phyloP scores from a whole-genome alignment of 2,113 vertebrate species.

The Brachirus orientalis region DNA sequence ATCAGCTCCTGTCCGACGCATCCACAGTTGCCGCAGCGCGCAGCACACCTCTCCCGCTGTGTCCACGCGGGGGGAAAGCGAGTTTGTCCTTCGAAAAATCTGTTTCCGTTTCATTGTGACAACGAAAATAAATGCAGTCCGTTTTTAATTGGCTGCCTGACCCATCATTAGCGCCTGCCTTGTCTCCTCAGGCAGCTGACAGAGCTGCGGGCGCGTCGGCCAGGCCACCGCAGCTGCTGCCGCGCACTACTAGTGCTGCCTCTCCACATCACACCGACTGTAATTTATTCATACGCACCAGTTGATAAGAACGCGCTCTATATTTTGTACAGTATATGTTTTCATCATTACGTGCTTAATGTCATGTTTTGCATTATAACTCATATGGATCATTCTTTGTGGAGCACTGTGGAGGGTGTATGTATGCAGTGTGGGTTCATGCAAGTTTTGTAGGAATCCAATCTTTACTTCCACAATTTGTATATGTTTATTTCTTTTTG shows the following conservation, averaged over 20 bases:
- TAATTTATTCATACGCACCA: background rate
- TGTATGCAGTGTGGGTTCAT: slow-evolving; percentile 15
- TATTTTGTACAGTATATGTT: background rate
- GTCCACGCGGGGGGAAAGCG: slow-evolving; percentile 9
- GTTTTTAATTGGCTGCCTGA: slow-evolving; percentile 45
- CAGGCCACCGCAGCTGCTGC: background rate
- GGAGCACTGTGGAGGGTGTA: background rate
- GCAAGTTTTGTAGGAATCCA: slow-evolving; percentile 43
- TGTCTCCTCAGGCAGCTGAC: slow-evolving; percentile 17
- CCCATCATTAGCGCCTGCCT: slow-evolving; percentile 24
- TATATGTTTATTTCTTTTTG: slow-evolving; percentile 1
- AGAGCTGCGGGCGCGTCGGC: slow-evolving; percentile 4
- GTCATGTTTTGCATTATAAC: background rate
- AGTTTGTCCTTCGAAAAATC: slow-evolving; percentile 24
- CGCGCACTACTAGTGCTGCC: background rate
- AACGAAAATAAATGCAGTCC: slow-evolving; percentile 1
- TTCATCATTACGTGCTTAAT: slow-evolving; percentile 8
- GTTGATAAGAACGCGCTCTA: background rate
- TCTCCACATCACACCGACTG: background rate
- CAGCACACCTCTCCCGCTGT: slow-evolving; percentile 21
- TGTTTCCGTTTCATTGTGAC: slow-evolving; percentile 19
- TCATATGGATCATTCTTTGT: slow-evolving; percentile 28
- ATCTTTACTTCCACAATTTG: slow-evolving; percentile 32
- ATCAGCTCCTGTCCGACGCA: slow-evolving; percentile 14
- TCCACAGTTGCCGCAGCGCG: slow-evolving; percentile 40